Percentiles rank a stretch among this genome's conserved stretches.
Conservation (phyloP, 2,797 vertebrate species). For the Microchirus variegatus region DNA sequence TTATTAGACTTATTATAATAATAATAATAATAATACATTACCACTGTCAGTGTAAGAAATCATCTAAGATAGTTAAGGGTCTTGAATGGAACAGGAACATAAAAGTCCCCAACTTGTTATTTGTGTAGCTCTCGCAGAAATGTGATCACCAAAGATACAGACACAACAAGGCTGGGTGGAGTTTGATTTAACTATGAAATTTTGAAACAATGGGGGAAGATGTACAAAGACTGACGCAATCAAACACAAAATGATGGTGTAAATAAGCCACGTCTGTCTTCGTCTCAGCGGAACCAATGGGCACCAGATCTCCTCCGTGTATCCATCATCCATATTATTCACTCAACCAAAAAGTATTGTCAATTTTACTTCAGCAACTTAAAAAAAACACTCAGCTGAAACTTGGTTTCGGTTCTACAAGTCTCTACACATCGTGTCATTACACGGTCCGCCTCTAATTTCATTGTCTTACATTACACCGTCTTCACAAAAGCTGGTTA, state of each 20-base stretch:
- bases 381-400: constrained; percentile 1
- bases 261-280: background rate
- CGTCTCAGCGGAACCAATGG: background rate
- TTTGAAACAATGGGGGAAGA: constrained; percentile 4
- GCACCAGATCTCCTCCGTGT: background rate
- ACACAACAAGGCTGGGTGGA: too few relatives aligned
- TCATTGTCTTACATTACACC: background rate
- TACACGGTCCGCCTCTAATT: background rate
- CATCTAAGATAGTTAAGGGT: background rate
- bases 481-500: background rate
- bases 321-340: too few relatives aligned
- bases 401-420: constrained; percentile 1
- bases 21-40: too few relatives aligned
- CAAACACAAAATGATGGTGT: constrained; percentile 28
- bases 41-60: background rate
- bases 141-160: background rate
- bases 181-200: background rate
- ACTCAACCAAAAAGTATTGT: background rate
- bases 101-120: too few relatives aligned
- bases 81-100: too few relatives aligned
- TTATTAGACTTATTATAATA: too few relatives aligned
- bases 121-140: background rate
- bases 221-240: constrained; percentile 6
- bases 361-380: constrained; percentile 13
- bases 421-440: background rate